phyloP scores from a whole-genome alignment of 2,888 invertebrate genomes.

The Cremastobaeus sp. region DNA sequence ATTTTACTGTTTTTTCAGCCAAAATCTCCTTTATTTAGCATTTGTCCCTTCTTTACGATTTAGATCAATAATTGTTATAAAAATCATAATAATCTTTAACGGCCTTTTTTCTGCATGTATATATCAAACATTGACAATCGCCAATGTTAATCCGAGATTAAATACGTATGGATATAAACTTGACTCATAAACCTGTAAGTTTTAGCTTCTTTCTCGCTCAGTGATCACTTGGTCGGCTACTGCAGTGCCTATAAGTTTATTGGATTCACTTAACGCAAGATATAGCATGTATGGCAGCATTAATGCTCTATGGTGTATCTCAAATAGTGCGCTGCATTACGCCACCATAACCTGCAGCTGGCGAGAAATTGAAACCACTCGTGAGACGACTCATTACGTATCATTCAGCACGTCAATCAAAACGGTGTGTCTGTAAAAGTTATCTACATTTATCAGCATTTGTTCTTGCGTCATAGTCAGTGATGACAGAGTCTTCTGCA shows the following conservation, averaged over 20 bases:
- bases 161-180: too few species aligned
- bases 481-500: conserved; percentile 54
- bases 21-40: too few species aligned
- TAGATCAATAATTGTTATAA: too few species aligned
- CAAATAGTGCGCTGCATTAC: conserved; percentile 63
- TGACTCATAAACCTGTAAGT: too few species aligned
- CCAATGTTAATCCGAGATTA: too few species aligned
- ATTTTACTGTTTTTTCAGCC: too few species aligned
- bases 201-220: conserved; percentile 61
- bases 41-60: too few species aligned
- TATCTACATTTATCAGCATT: conserved; percentile 59
- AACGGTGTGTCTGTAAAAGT: conserved; percentile 59
- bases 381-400: conserved; percentile 64
- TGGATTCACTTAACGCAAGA: conserved; percentile 78
- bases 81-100: too few species aligned
- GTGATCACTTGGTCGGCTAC: conserved; percentile 61
- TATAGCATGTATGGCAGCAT: conserved; percentile 73
- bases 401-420: conserved; percentile 62
- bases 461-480: conserved; percentile 54
- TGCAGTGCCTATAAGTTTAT: conserved; percentile 75
- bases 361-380: conserved; percentile 68
- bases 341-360: conserved; percentile 71
- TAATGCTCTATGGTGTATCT: conserved; percentile 76
- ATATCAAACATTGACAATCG: too few species aligned
- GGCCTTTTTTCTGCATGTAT: too few species aligned